A percentile compares a stretch with the other conserved stretches of the same genome.
These are phyloP conservation scores for Otis tarda DNA, from an alignment of 2,113 vertebrate genomes.

Conservation along the genomic window DNA sequence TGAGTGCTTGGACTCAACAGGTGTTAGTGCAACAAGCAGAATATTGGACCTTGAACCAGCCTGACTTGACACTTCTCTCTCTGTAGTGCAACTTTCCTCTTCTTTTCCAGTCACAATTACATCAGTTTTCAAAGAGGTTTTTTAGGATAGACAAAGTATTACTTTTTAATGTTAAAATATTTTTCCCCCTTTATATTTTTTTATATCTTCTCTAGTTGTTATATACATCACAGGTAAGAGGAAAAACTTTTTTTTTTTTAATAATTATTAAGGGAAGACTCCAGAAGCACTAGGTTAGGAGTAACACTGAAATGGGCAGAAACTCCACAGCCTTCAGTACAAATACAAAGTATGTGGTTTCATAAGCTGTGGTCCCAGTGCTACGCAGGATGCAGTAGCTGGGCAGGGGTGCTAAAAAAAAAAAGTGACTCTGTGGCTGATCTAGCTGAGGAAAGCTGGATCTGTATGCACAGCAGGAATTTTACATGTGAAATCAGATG, in stretches of 20 bases:
- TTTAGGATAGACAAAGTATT: background rate
- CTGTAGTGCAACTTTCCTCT: background rate
- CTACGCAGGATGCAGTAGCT: background rate
- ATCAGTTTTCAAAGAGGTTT: background rate
- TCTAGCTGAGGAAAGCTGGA: background rate
- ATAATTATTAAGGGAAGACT: background rate
- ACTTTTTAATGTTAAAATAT: background rate
- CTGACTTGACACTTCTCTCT: background rate
- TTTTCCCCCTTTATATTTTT: background rate
- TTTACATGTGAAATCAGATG: background rate
- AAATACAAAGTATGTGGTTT: background rate
- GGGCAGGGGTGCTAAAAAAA: background rate
- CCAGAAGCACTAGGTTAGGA: background rate
- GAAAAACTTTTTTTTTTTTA: background rate
- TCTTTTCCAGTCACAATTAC: background rate
- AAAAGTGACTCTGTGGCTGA: background rate
- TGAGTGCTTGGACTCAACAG: background rate
- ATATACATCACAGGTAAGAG: background rate
- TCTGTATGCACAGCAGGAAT: background rate
- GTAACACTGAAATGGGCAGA: background rate
- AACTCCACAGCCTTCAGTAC: background rate
- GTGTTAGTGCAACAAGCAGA: background rate
- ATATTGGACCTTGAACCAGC: background rate
- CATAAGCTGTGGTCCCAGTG: accelerated
- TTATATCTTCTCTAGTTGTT: background rate